Percentiles rank a stretch among this genome's conserved stretches.
These are phyloP conservation scores for Miichthys miiuy DNA, from an alignment of 2,797 vertebrate genomes.

Conservation along the genomic window DNA sequence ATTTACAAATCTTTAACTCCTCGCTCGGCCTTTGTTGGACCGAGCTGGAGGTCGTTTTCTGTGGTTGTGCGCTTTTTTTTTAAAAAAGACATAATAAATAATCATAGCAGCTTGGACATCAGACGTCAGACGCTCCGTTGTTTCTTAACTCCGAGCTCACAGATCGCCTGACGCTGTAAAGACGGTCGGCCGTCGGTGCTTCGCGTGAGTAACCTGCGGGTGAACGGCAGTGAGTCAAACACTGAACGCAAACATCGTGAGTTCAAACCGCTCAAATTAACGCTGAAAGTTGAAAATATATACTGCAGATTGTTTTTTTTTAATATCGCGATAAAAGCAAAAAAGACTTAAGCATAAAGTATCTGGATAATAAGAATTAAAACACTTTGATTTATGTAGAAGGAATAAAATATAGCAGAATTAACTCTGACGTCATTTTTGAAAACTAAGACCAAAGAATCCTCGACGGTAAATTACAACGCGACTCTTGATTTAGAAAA, in stretches of 20 bases:
- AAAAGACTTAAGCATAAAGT: conserved; percentile 50
- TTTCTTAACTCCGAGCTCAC: conserved; percentile 27
- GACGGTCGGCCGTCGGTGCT: conserved; percentile 29
- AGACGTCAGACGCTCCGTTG: neutral
- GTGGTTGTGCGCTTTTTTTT: neutral
- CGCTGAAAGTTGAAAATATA: conserved; percentile 47
- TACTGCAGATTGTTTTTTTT: conserved; percentile 26
- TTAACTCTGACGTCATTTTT: conserved; percentile 61
- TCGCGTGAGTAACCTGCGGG: neutral
- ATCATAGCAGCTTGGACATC: conserved; percentile 30
- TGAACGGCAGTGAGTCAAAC: conserved; percentile 23
- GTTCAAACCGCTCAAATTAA: conserved; percentile 36
- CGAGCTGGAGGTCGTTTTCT: neutral
- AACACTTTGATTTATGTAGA: conserved; percentile 56
- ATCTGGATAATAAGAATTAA: conserved; percentile 52
- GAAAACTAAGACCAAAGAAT: conserved; percentile 80
- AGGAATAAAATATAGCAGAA: conserved; percentile 72
- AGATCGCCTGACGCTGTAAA: neutral
- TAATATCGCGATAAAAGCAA: conserved; percentile 58
- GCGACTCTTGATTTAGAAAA: conserved; percentile 52
- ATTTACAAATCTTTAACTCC: neutral
- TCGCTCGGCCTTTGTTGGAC: neutral
- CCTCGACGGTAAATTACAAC: conserved; percentile 51
- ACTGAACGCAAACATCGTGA: conserved; percentile 29
- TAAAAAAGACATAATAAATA: conserved; percentile 7